phyloP scores from a whole-genome alignment of 92 coral and sea anemone genomes.

The Palythoa heliodiscus region DNA sequence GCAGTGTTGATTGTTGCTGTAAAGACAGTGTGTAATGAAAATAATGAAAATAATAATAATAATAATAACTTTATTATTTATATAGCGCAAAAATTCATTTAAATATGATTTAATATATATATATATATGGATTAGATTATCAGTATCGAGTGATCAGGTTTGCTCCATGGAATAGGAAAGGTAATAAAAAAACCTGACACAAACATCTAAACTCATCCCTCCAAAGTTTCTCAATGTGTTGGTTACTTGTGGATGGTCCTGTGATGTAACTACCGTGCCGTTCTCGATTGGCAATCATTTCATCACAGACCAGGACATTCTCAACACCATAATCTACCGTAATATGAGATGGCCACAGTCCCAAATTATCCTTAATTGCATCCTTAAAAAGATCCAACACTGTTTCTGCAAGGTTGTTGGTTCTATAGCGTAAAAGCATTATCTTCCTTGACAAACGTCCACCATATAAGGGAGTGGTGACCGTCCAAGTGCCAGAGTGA shows the following conservation, averaged over 20 bases:
- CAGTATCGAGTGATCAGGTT: not conserved
- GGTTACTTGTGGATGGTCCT: not conserved
- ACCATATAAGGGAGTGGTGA: conserved; percentile 43
- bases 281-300: not conserved
- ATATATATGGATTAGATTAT: not conserved
- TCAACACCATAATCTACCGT: not conserved
- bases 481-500: conserved; percentile 48
- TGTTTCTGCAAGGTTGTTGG: not conserved
- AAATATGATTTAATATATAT: too few species aligned
- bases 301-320: too few species aligned
- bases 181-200: not conserved
- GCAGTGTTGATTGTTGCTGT: not conserved
- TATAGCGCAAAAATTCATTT: too few species aligned
- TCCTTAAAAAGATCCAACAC: not conserved
- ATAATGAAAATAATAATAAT: too few species aligned
- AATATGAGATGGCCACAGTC: not conserved
- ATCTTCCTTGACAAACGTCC: conserved; percentile 2
- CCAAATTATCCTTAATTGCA: not conserved
- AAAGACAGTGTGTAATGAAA: not conserved
- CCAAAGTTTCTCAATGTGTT: not conserved
- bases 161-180: not conserved
- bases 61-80: too few species aligned
- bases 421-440: not conserved
- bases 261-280: not conserved
- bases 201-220: not conserved